A percentile compares a stretch with the other conserved stretches of the same genome.
Evolutionary conservation across 2,888 invertebrate species (phyloP).

Genomic region (Diaperis boleti): DNA sequence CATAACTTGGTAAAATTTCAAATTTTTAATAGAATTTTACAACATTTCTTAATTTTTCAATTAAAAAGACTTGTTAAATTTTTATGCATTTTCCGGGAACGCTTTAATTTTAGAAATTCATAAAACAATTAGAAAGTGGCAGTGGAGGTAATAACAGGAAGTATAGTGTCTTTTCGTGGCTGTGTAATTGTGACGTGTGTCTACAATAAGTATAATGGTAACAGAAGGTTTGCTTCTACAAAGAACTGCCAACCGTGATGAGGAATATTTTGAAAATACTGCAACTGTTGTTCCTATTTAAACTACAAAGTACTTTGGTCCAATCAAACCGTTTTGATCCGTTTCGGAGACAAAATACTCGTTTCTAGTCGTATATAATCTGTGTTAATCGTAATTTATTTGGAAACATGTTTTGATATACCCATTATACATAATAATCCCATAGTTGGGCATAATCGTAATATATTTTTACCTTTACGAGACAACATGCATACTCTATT

Average conservation of each 20-base stretch:
- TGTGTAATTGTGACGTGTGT: conserved; percentile 13
- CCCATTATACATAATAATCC: conserved; percentile 48
- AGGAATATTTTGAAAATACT: not conserved
- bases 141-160: not conserved
- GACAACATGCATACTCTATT: conserved; percentile 60
- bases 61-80: too few relatives aligned
- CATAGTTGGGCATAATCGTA: conserved; percentile 32
- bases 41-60: conserved; percentile 1
- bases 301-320: conserved; percentile 24
- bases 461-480: conserved; percentile 31
- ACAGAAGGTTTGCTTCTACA: not conserved
- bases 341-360: conserved; percentile 41
- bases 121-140: not conserved
- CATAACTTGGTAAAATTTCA: too few relatives aligned
- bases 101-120: too few relatives aligned
- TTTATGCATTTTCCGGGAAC: too few relatives aligned
- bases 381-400: conserved; percentile 53
- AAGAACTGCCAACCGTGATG: not conserved
- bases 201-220: not conserved
- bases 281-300: conserved; percentile 6
- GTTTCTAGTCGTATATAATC: conserved; percentile 51
- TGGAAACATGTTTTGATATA: conserved; percentile 54
- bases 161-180: conserved; percentile 24
- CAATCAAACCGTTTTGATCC: conserved; percentile 47
- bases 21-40: not conserved